Evolutionary conservation across 53 echinoderm and acorn worm species (phyloP), one percentile per base, ranked within the genome.

Genomic region (Paracentrotus lividus): DNA sequence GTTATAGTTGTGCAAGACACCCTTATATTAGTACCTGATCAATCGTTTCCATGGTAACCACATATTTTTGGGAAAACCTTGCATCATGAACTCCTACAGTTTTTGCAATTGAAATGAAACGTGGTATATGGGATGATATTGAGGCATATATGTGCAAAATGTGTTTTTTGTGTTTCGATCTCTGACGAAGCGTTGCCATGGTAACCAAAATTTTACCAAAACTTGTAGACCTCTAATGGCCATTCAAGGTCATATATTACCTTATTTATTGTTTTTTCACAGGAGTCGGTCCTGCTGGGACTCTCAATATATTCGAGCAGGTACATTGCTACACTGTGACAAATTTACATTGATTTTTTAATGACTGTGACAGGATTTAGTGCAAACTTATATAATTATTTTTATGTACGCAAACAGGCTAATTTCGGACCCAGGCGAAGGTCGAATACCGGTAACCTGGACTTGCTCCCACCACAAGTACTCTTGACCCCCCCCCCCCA

Each of bases 181-280:
- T 77, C 77, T 36, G 77, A 77, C 77, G 32, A 77, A 77, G 77
- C 77, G 77, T 77, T 77, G 77, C 77, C 77, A 77, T 77, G 77
- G 77, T 32, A 77, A 77, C 77, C 77, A 77, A 77, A n/a, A 77
- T 77, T 77, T 77, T 77, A 77, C 77, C 77, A 77, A 77, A 77
- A 77, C 77, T 77, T 77, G 77, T 77, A 77, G 33, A 77, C 77
- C 33, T 77, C 33, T 77, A 77, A 77, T 77, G 77, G 77, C 77
- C 77, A n/a, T n/a, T n/a, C n/a, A 77, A 77, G 77, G 77, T 77
- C 77, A 77, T 77, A n/a, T n/a, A 77, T 77, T 77, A 77, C 77
- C 77, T 77, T 77, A 77, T 77, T 77, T 32, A 36, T 36, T 77
- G 33, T 77, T 77, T 77, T 77, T 32, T 77, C 77, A 77, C 77